These are phyloP conservation scores for Hydrolagus colliei DNA, from an alignment of 2,797 vertebrate genomes.

Conservation along the genomic window DNA sequence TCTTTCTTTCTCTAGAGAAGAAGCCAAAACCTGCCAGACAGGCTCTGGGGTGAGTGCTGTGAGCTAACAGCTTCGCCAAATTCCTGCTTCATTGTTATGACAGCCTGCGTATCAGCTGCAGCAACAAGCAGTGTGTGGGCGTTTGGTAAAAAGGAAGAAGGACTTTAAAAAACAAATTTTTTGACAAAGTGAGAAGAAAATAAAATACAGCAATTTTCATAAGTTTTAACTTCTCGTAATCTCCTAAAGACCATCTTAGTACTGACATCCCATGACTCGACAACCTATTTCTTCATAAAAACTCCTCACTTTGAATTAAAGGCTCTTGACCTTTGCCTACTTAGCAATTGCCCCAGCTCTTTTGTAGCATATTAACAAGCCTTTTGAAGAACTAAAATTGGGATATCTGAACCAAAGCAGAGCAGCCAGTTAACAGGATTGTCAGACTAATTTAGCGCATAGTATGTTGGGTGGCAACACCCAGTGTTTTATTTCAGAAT, in stretches of 20 bases:
- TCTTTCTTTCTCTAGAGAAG: not conserved
- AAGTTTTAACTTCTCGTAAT: slow-evolving; percentile 22
- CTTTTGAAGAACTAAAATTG: slow-evolving; percentile 73
- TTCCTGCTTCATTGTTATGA: slow-evolving; percentile 22
- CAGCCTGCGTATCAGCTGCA: slow-evolving; percentile 20
- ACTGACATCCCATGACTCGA: slow-evolving; percentile 67
- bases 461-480: not conserved
- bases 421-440: slow-evolving; percentile 22
- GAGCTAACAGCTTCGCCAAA: not conserved
- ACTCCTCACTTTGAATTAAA: slow-evolving; percentile 73
- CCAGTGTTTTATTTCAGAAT: not conserved
- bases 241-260: slow-evolving; percentile 17
- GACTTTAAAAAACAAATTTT: not conserved
- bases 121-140: slow-evolving; percentile 28
- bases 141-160: not conserved
- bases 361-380: slow-evolving; percentile 72
- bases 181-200: slow-evolving; percentile 25
- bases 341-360: slow-evolving; percentile 71
- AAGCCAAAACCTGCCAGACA: slow-evolving; percentile 8
- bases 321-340: slow-evolving; percentile 74
- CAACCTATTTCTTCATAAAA: slow-evolving; percentile 72
- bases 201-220: slow-evolving; percentile 17
- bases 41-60: not conserved
- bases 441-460: slow-evolving; percentile 18
- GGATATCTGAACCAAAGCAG: slow-evolving; percentile 36